phyloP scores from a whole-genome alignment of 2,113 vertebrate species.

The Fulmarus glacialis region DNA sequence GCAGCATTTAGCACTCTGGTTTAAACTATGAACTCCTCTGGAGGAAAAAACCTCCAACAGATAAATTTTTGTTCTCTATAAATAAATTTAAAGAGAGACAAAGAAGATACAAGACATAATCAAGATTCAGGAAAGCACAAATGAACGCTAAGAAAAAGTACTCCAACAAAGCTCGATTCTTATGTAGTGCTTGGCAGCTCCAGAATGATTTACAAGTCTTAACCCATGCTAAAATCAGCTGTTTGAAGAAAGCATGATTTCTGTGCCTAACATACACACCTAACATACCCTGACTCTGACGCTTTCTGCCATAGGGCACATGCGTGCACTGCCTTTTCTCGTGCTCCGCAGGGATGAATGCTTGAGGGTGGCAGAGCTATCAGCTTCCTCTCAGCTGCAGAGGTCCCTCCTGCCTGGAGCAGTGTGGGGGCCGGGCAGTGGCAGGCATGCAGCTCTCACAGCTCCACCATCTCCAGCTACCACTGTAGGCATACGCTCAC shows the following conservation, averaged over 20 bases:
- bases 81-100: not conserved
- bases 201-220: not conserved
- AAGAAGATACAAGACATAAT: not conserved
- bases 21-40: not conserved
- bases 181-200: not conserved
- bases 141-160: not conserved
- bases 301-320: not conserved
- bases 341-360: not conserved
- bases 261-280: fast-evolving
- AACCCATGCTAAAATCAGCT: not conserved
- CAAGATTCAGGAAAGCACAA: not conserved
- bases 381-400: not conserved
- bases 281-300: not conserved
- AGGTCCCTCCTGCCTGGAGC: too few species aligned
- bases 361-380: not conserved
- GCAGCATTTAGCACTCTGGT: not conserved
- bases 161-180: not conserved
- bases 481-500: fast-evolving
- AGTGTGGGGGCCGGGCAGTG: not conserved
- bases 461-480: not conserved
- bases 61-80: not conserved
- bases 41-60: not conserved
- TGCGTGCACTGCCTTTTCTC: not conserved
- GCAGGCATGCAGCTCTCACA: not conserved
- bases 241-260: not conserved